These are phyloP conservation scores for Drosophila ironensis DNA, from an alignment of 1,140 invertebrate genomes.

Conservation along the genomic window DNA sequence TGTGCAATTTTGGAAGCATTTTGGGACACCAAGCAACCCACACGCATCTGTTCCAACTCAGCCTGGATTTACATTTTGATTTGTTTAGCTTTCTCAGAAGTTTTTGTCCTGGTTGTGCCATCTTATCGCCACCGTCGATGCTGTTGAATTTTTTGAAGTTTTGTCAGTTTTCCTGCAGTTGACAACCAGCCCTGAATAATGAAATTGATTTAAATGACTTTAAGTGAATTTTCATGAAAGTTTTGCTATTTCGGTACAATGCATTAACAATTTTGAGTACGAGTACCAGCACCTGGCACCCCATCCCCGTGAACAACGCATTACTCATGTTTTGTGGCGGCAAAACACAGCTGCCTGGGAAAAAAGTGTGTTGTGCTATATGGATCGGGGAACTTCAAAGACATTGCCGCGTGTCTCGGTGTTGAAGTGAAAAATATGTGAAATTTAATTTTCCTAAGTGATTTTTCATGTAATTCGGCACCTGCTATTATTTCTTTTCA, in stretches of 20 bases:
- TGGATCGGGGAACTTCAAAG: conserved; percentile 55
- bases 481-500: conserved; percentile 79
- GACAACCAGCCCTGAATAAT: conserved; percentile 37
- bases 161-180: conserved; percentile 2
- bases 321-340: conserved; percentile 74
- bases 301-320: conserved; percentile 50
- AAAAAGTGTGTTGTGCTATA: background rate
- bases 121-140: no score
- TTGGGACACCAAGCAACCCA: background rate
- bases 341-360: conserved; percentile 33
- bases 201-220: conserved; percentile 57
- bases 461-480: conserved; percentile 81
- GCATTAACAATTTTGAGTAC: conserved; percentile 58
- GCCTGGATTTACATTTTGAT: conserved; percentile 45
- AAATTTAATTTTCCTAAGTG: conserved; percentile 81
- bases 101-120: background rate
- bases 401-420: conserved; percentile 49
- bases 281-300: conserved; percentile 54
- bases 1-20: conserved; percentile 42
- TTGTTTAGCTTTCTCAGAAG: conserved; percentile 30
- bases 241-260: conserved; percentile 40
- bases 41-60: background rate
- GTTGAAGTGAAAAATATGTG: conserved; percentile 80
- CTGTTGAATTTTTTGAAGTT: background rate
- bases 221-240: conserved; percentile 43